A percentile compares a stretch with the other conserved stretches of the same genome.
phyloP scores from a whole-genome alignment of 1,140 invertebrate genomes.

The Pseudomyrmex cubaensis region DNA sequence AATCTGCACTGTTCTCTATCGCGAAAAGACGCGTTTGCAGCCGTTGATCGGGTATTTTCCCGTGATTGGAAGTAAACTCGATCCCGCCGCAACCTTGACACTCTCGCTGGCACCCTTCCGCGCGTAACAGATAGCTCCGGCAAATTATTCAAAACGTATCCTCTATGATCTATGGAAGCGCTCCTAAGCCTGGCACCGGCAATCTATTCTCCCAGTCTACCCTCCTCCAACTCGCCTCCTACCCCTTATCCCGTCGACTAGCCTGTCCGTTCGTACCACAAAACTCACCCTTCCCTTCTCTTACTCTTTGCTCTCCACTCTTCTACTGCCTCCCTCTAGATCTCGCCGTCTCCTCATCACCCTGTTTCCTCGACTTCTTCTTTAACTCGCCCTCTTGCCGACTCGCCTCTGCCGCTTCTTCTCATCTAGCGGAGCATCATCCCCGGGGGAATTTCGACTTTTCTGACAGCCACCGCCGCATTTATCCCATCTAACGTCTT shows the following conservation, averaged over 20 bases:
- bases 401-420: constrained; percentile 45
- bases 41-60: constrained; percentile 35
- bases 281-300: constrained; percentile 7
- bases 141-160: constrained; percentile 80
- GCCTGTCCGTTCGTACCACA: constrained; percentile 52
- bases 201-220: constrained; percentile 68
- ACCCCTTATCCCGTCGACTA: constrained; percentile 17
- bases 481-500: constrained; percentile 77
- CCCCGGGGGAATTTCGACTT: constrained; percentile 77
- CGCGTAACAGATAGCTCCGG: constrained; percentile 60
- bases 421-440: constrained; percentile 49
- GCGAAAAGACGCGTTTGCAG: constrained; percentile 34
- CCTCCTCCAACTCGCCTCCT: neutral
- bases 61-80: constrained; percentile 55
- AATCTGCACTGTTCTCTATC: constrained; percentile 28
- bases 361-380: constrained; percentile 23
- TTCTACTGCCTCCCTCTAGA: constrained; percentile 1
- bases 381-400: constrained; percentile 21
- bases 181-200: constrained; percentile 70
- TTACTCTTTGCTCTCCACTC: constrained; percentile 30
- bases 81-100: constrained; percentile 61
- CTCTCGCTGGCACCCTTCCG: neutral
- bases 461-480: constrained; percentile 76
- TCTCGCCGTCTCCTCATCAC: constrained; percentile 31
- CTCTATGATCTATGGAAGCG: constrained; percentile 76